Base-by-base conservation (phyloP, 2,888 invertebrate genomes). In the Drosophila neotestacea region DNA sequence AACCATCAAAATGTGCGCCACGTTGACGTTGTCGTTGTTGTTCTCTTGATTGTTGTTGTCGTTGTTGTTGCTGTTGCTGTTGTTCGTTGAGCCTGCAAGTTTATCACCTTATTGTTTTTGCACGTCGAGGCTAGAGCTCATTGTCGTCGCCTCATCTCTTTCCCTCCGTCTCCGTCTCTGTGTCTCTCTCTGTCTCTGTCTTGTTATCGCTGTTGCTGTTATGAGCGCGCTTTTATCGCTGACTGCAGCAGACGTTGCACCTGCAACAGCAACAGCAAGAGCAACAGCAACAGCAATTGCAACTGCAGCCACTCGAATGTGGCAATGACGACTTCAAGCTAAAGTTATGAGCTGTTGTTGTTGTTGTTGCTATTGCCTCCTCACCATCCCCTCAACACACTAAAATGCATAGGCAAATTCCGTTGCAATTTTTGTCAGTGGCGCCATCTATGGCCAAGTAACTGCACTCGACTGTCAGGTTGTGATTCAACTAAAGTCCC, bases 31-130 rank as follows among this genome's bases (percentile, higher is more conserved):
- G 71, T 52, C 56, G 63, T 46, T 46, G 41, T 42, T 16, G 38
- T 4, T 59, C 41, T 39, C 32, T 36, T 38, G 38, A 41, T 51
- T 47, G 32, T 11, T 47, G 28, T 36, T 50, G 16, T 64, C 30
- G 32, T 6, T 50, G 22, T 13, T 39, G 16, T 59, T 63, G 73
- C 30, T 48, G 63, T 38, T 47, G 46, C 10, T 41, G 44, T 41
- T 51, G 73, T 85, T 82, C 87, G 85, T 84, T 87, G 84, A 84
- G 84, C 85, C 84, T 84, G 87, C 85, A 85, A 84, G 85, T 84
- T 84, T 84, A 84, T 84, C 84, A 87, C 84, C 84, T 84, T 88
- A 84, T 84, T 87, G 88, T 85, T 84, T 87, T 79, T 82, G 79
- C 79, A 84, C 82, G 73, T 70, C 73, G 69, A 46, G 47, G 47